A percentile compares a stretch with the other conserved stretches of the same genome.
Conservation (phyloP, 2,113 vertebrate species). For the Paramormyrops kingsleyae region DNA sequence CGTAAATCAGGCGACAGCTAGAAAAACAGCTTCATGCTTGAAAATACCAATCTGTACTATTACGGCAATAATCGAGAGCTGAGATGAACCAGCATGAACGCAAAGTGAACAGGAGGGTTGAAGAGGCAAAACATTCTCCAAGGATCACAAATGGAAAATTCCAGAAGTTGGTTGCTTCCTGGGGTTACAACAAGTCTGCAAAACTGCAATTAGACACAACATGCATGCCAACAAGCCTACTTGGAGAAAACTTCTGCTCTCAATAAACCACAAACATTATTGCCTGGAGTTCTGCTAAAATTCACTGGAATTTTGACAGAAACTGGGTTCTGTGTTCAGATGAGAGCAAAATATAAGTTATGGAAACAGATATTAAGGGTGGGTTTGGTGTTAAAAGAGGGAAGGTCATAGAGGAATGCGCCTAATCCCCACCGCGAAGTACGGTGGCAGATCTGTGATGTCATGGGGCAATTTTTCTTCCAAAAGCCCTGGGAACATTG, state of each 20-base stretch:
- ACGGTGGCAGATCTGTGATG: background rate
- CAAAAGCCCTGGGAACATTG: background rate
- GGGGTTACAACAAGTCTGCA: background rate
- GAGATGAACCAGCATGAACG: background rate
- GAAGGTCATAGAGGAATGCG: background rate
- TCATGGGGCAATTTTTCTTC: background rate
- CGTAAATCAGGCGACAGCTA: background rate
- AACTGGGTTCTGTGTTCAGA: background rate
- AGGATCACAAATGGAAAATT: constrained; percentile 1
- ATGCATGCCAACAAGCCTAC: background rate
- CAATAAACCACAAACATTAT: background rate
- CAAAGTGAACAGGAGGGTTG: background rate
- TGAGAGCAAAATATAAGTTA: background rate
- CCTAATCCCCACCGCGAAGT: background rate
- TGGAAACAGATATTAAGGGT: background rate
- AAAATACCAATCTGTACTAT: background rate
- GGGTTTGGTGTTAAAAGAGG: background rate
- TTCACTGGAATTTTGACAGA: background rate
- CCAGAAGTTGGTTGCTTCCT: background rate
- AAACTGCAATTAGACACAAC: background rate
- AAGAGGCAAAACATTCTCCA: background rate
- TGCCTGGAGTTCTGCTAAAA: background rate
- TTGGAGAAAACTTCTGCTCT: background rate
- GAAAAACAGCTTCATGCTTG: background rate
- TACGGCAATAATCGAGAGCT: background rate